A percentile compares a stretch with the other conserved stretches of the same genome.
These are phyloP conservation scores for Euborellia annulipes DNA, from an alignment of 1,140 invertebrate genomes.

Conservation along the genomic window DNA sequence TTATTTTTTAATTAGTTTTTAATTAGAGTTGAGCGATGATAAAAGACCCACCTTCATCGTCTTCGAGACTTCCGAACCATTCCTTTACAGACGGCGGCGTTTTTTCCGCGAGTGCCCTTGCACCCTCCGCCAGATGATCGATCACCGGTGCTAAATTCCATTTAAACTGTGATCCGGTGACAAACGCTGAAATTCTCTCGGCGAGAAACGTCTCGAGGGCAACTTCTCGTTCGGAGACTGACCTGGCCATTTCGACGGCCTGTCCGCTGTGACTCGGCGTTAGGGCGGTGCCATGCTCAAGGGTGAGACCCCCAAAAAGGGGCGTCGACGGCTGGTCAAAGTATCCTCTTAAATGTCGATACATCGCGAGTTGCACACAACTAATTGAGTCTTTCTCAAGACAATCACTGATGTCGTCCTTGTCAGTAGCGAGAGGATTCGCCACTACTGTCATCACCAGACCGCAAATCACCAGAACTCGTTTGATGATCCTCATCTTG, in stretches of 20 bases:
- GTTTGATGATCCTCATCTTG: too few species aligned
- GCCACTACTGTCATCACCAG: too few species aligned
- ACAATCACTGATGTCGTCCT: too few species aligned
- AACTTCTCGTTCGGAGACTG: conserved; percentile 35
- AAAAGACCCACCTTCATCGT: too few species aligned
- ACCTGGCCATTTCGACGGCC: conserved; percentile 30
- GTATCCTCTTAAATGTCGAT: conserved; percentile 39
- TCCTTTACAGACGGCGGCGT: conserved; percentile 18
- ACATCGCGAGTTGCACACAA: conserved; percentile 44
- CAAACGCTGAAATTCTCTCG: conserved; percentile 35
- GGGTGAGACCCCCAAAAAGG: conserved; percentile 35
- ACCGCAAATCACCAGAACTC: too few species aligned
- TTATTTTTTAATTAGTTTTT: too few species aligned
- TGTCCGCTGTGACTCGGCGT: conserved; percentile 18
- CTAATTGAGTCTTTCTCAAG: conserved; percentile 45
- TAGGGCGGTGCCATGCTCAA: conserved; percentile 29
- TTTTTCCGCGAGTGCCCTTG: conserved; percentile 30
- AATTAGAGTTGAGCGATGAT: too few species aligned
- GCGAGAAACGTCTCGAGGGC: conserved; percentile 41
- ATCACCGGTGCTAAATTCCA: conserved; percentile 34
- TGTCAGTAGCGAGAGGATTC: too few species aligned
- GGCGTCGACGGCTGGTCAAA: conserved; percentile 40
- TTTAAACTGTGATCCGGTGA: conserved; percentile 36
- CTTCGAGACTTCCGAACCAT: background rate
- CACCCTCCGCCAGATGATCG: conserved; percentile 31